phyloP scores from a whole-genome alignment of 2,888 invertebrate species.

The Xanthia togata region DNA sequence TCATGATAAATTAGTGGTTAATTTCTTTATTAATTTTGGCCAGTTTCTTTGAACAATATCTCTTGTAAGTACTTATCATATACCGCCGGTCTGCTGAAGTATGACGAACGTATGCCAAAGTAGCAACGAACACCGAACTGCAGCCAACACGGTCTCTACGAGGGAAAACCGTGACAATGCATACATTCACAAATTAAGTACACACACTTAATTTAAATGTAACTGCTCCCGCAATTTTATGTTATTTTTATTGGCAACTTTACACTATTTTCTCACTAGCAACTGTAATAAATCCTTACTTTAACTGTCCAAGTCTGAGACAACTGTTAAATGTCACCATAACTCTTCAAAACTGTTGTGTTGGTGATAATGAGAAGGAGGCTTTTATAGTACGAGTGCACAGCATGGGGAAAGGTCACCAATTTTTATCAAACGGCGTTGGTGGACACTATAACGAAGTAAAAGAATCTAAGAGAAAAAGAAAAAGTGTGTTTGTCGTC shows the following conservation, averaged over 20 bases:
- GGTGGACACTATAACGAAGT: not conserved
- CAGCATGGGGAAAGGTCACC: not conserved
- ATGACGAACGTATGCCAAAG: not conserved
- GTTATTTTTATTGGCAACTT: conserved; percentile 63
- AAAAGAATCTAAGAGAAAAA: not conserved
- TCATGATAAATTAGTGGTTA: not conserved
- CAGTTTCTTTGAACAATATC: not conserved
- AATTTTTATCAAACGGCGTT: not conserved
- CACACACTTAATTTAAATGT: conserved; percentile 53
- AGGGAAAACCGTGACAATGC: conserved; percentile 46
- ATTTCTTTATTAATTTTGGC: no score
- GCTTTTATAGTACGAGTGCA: not conserved
- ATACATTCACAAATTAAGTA: conserved; percentile 44
- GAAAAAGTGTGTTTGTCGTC: no score
- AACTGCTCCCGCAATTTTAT: conserved; percentile 34
- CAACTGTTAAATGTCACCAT: conserved; percentile 47
- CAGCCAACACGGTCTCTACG: conserved; percentile 29
- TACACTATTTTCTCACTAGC: conserved; percentile 47
- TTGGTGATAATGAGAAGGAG: conserved; percentile 7
- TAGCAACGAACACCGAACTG: not conserved
- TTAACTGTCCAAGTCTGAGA: conserved; percentile 47
- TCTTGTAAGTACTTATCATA: not conserved
- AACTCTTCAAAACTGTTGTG: conserved; percentile 31
- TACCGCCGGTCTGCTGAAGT: not conserved
- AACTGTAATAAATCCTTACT: conserved; percentile 43